Evolutionary conservation across 1,140 invertebrate genomes (phyloP), one percentile per base, ranked within the genome.

Genomic region (Brachionus angularis): DNA sequence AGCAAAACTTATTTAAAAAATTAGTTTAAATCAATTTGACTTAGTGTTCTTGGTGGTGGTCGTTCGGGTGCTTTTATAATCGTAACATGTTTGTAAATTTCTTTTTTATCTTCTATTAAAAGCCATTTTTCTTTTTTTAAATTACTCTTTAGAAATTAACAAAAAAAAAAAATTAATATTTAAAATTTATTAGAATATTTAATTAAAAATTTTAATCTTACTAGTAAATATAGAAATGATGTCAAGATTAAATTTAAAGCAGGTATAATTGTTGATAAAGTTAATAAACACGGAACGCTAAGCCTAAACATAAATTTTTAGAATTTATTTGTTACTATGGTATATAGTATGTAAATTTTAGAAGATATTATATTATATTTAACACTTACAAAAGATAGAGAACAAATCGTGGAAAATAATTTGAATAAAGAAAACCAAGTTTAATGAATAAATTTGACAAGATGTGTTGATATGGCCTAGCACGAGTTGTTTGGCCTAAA

Each of bases 341-440:
- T n/a, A n/a, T n/a, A n/a, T n/a, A n/a, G n/a, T n/a, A n/a, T n/a
- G n/a, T n/a, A n/a, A n/a, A n/a, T n/a, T 10, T 42, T 42, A 42
- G 16, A 42, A 42, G 39, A 42, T 16, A 10, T 10, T 10, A 10
- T 16, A 16, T 10, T 16, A 10, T 10, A 42, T 10, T 16, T 10
- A 42, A 42, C 16, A 42, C 39, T 42, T 16, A 42, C 12, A 67
- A 12, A 67, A 50, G 33, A 21, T 67, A 67, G 2, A 67, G 7
- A 25, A 67, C 21, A 27, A n/a, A 23, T 27, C 62, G 46, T 46
- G 62, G 62, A n/a, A 46, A 67, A 49, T 67, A 67, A 33, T 47
- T 67, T 27, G 25, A 12, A 34, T 67, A 67, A 3, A 67, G 29
- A 21, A 34, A 47, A n/a, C 47, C 47, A 10, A 67, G 36, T 67